These are phyloP conservation scores for Leptocoma aspasia DNA, from an alignment of 2,113 vertebrate genomes.

Conservation along the genomic window DNA sequence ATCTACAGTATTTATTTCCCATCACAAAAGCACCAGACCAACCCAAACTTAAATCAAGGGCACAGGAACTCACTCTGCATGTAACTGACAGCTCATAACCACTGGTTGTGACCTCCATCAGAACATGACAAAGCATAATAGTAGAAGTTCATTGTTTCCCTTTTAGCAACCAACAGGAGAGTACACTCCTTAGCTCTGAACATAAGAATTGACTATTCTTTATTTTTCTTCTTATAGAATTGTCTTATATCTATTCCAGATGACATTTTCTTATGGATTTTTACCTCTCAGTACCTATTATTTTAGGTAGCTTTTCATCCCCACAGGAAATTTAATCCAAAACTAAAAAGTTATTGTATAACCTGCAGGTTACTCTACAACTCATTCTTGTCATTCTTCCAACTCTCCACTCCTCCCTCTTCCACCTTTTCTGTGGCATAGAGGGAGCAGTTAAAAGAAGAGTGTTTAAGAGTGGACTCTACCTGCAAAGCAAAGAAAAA, in stretches of 20 bases:
- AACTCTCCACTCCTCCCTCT: neutral
- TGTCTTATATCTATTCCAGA: neutral
- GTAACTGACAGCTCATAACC: neutral
- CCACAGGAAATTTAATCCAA: conserved; percentile 3
- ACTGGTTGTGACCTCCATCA: neutral
- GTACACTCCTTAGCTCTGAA: neutral
- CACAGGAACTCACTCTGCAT: neutral
- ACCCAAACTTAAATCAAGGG: neutral
- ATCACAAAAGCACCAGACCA: neutral
- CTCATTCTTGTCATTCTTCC: conserved; percentile 46
- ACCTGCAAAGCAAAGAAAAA: neutral
- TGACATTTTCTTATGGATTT: neutral
- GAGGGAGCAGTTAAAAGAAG: neutral
- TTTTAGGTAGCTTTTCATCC: neutral
- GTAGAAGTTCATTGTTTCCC: neutral
- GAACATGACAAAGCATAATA: neutral
- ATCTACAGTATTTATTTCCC: neutral
- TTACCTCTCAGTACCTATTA: neutral
- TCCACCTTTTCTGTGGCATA: neutral
- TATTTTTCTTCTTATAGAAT: neutral
- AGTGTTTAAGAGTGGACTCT: neutral
- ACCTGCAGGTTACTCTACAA: conserved; percentile 37
- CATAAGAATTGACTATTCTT: neutral
- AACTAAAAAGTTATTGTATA: conserved; percentile 31
- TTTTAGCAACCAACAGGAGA: neutral